Conservation (phyloP, 2,797 vertebrate genomes). For the Sebastes elongatus region DNA sequence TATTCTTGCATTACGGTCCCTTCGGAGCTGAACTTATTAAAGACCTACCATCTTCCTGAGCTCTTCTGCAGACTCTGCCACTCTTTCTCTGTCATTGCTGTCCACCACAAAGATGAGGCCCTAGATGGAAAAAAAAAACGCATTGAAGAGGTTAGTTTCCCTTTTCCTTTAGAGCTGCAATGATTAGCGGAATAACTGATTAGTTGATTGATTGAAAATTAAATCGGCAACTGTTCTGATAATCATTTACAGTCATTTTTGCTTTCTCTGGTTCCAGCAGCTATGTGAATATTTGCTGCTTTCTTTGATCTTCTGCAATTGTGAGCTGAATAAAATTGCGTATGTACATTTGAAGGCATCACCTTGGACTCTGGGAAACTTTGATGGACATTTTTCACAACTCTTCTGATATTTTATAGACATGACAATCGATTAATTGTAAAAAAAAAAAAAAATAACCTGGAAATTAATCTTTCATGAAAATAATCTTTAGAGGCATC, state of each 20-base stretch:
- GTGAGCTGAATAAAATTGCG: not conserved
- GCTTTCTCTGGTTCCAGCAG: not conserved
- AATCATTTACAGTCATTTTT: not conserved
- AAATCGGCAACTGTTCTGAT: not conserved
- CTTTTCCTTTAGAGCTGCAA: not conserved
- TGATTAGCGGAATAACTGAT: not conserved
- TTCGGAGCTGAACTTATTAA: not conserved
- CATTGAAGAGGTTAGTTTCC: not conserved
- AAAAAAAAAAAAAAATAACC: not conserved
- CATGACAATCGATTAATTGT: not conserved
- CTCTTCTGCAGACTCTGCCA: constrained; percentile 89
- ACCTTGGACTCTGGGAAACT: not conserved
- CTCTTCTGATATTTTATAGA: no score
- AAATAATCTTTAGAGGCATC: not conserved
- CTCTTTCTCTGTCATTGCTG: constrained; percentile 92
- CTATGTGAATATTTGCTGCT: not conserved
- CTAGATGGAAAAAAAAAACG: constrained; percentile 58
- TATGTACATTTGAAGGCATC: not conserved
- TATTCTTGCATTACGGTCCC: not conserved
- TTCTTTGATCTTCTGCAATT: not conserved
- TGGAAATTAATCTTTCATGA: not conserved
- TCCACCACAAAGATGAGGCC: constrained; percentile 95
- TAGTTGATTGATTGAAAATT: not conserved
- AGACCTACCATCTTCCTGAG: constrained; percentile 90
- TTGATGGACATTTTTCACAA: not conserved